Base-by-base conservation (phyloP, 1,140 invertebrate genomes). In the Belonocnema kinseyi region DNA sequence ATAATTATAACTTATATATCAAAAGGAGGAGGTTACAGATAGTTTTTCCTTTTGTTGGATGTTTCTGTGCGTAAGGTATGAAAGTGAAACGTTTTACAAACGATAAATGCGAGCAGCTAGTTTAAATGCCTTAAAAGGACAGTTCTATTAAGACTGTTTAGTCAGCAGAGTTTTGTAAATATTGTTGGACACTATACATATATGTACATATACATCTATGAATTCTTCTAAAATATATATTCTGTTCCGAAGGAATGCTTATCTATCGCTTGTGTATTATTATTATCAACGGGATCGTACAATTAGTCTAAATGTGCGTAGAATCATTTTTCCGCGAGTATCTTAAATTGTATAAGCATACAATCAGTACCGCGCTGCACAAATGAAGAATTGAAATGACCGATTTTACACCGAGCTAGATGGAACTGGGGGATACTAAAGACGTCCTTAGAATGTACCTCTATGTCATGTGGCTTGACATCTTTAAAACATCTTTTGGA, bases 331-430 rank as follows among this genome's bases (percentile, higher is more conserved):
- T 21, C 19, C 56, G 7, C 40, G 7, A 46, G 40, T 58, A 17
- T 54, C 11, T 17, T 5, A 54, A 58, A 58, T 58, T 11, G 33
- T 10, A 26, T 58, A 11, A 7, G 40, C 54, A 26, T 58, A 19
- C 19, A 58, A 58, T 58, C 56, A 58, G 56, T 58, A 58, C 56
- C 84, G 82, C 82, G 82, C 14, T 73, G 33, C 75, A 61, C 14
- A 46, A 61, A 40, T 40, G 33, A 2, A 66, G 51, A 75, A 21
- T n/a, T 51, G 0, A 72, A 51, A 72, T 17, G 21, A 40, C 72
- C 10, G 3, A n/a, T 19, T 21, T 21, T 10, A 54, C 8, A 11
- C 7, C 17, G 17, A 56, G 12, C 26, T 5, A 33, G 26, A 5
- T 3, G 26, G 26, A 33, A 33, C 26, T 5, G 26, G 26, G 26